phyloP scores from a whole-genome alignment of 2,113 vertebrate species.

The Glareola pratincola region DNA sequence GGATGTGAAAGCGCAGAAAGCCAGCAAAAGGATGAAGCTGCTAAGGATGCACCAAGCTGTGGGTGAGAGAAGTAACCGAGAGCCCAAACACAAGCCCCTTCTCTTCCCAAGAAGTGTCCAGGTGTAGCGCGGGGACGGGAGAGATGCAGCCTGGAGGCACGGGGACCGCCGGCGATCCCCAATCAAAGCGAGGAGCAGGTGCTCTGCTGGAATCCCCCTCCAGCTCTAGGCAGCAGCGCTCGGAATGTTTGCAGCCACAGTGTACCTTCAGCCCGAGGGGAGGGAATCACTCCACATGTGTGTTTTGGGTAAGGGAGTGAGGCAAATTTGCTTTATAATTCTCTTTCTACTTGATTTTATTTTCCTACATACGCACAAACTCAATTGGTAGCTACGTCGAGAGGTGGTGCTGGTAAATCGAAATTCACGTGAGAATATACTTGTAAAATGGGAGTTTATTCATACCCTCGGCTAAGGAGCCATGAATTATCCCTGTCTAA shows the following conservation, averaged over 20 bases:
- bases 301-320: not conserved
- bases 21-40: not conserved
- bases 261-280: not conserved
- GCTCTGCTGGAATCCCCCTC: not conserved
- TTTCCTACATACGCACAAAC: not conserved
- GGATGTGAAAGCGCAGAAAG: not conserved
- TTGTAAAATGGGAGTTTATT: not conserved
- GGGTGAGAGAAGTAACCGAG: not conserved
- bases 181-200: conserved; percentile 38
- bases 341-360: not conserved
- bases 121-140: not conserved
- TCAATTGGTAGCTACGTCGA: not conserved
- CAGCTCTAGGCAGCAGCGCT: not conserved
- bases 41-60: not conserved
- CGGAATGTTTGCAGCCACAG: not conserved
- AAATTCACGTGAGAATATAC: not conserved
- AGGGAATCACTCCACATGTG: not conserved
- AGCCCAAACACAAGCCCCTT: not conserved
- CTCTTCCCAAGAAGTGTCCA: conserved; percentile 2
- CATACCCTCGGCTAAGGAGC: not conserved
- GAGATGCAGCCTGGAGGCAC: not conserved
- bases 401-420: not conserved
- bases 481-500: not conserved
- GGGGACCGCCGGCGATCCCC: not conserved
- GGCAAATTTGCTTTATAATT: not conserved